Conservation (phyloP, 1,140 invertebrate species). For the Ridgeia piscesae region DNA sequence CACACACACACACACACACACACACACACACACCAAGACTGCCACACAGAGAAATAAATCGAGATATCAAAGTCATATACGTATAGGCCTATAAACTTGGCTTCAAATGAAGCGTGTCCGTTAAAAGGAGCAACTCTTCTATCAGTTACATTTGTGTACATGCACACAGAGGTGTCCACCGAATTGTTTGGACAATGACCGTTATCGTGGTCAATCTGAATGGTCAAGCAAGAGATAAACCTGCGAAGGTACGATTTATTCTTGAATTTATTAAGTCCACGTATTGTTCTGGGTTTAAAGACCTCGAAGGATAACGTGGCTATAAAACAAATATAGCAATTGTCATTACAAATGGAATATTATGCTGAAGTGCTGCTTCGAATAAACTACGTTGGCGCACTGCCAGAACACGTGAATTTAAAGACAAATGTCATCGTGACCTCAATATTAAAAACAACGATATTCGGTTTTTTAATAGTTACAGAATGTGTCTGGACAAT, state of each 20-base stretch:
- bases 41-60: no score
- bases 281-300: background rate
- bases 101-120: no score
- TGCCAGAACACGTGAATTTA: background rate
- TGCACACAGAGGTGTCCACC: background rate
- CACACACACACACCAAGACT: no score
- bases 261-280: background rate
- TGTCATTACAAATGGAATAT: background rate
- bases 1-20: no score
- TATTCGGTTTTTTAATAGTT: no score
- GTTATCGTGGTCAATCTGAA: background rate
- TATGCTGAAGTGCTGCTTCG: background rate
- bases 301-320: background rate
- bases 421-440: no score
- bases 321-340: background rate
- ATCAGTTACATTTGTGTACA: background rate
- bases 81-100: no score
- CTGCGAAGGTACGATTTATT: background rate
- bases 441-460: no score
- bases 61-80: no score
- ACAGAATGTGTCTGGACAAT: background rate
- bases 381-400: background rate
- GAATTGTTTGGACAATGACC: background rate
- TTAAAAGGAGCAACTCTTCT: background rate
- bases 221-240: background rate